Evolutionary conservation across 2,113 vertebrate genomes (phyloP).

Genomic region (Zeus faber): DNA sequence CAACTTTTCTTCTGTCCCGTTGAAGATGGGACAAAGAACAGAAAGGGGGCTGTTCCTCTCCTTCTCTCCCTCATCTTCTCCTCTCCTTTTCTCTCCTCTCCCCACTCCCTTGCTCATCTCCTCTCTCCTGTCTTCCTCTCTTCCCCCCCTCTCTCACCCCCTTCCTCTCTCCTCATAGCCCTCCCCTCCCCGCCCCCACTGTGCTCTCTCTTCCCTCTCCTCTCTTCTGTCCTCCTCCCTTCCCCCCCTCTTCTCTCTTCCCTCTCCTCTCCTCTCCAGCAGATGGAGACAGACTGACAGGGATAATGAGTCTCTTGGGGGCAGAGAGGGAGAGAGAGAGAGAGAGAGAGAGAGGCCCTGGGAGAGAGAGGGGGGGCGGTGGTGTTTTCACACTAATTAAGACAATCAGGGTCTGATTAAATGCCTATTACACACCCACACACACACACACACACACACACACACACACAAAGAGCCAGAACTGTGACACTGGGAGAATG

Average conservation of each 20-base stretch:
- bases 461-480: neutral
- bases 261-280: neutral
- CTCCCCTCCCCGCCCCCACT: neutral
- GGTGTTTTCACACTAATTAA: slow-evolving; percentile 2
- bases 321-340: neutral
- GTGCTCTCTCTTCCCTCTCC: neutral
- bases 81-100: neutral
- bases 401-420: slow-evolving; percentile 3
- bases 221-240: neutral
- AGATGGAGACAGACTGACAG: neutral
- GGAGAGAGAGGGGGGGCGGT: neutral
- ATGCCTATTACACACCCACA: neutral
- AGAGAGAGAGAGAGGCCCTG: neutral
- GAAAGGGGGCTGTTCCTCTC: too few species aligned
- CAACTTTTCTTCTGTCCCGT: too few species aligned
- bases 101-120: neutral
- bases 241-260: neutral
- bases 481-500: too few species aligned
- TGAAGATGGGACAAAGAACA: too few species aligned
- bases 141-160: neutral
- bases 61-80: neutral
- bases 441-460: neutral
- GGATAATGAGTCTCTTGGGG: neutral
- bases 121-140: neutral
- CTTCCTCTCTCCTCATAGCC: neutral